Evolutionary conservation across 64 coral and sea anemone genomes (phyloP), one percentile per base, ranked within the genome.

Genomic region (Acropora tenuis): DNA sequence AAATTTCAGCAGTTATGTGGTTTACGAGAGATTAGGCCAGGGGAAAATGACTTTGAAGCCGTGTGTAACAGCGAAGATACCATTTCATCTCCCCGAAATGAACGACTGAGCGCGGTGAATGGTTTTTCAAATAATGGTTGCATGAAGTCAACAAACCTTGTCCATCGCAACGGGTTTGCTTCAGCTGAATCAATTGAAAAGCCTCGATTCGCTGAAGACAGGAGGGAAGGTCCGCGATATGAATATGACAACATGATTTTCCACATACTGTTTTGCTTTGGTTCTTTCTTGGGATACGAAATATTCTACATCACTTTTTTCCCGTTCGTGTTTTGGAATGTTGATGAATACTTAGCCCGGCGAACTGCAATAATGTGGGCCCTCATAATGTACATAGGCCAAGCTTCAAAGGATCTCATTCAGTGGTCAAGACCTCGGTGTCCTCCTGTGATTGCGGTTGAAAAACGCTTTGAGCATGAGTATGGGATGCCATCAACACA

Each of bases 221-320:
- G 50, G 45, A 85, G 72, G 72, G 8, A 7, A 18, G 47, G 48
- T 8, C 83, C 86, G 4, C 57, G 60, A 3, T 97, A 91, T 49
- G 86, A 90, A 42, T 97, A 83, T 30, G 30, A 30, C 73, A 97
- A 97, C 78, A 84, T 82, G 59, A 82, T 97, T 73, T 91, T 90
- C 83, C 95, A 97, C 49, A 75, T 80, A 13, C 65, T 97, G 11
- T 97, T 97, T 74, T 90, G 63, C 41, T 73, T 97, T 78, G 95
- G 95, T 50, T 93, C 95, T 41, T 94, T 88, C 1, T 69, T 97
- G 7, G 95, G 95, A 43, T 93, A 97, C 89, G 95, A 97, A 60
- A 88, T 90, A 10, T 97, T 97, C 78, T 97, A 97, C 61, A 94
- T 94, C 41, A 97, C 95, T 3, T 97, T 97, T 41, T 97, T 97